These are phyloP conservation scores for Callimorpha dominula DNA, from an alignment of 2,888 invertebrate genomes.

Conservation along the genomic window DNA sequence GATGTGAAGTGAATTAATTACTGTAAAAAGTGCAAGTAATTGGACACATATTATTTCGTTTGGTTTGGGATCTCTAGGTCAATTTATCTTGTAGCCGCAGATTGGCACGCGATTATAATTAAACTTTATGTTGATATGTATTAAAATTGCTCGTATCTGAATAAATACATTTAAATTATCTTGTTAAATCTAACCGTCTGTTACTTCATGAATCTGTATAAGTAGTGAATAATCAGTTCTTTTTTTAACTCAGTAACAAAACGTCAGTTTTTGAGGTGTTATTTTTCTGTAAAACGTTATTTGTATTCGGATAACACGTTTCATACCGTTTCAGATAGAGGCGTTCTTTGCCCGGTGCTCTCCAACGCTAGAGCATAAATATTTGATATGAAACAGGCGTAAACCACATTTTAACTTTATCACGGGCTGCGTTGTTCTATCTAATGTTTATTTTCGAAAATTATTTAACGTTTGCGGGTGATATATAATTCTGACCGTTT, in stretches of 20 bases:
- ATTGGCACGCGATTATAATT: not conserved
- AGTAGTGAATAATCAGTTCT: not conserved
- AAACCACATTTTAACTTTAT: slow-evolving; percentile 67
- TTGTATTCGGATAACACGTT: slow-evolving; percentile 66
- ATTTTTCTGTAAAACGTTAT: slow-evolving; percentile 65
- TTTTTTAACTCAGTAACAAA: slow-evolving; percentile 12
- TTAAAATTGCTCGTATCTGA: not conserved
- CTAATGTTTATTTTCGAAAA: slow-evolving; percentile 57
- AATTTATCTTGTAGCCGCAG: not conserved
- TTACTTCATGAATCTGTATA: not conserved
- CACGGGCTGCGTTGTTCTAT: slow-evolving; percentile 50
- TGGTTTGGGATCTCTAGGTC: not conserved
- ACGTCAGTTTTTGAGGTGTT: slow-evolving; percentile 52
- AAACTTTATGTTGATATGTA: not conserved
- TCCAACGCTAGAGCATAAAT: slow-evolving; percentile 64
- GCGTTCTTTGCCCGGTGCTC: slow-evolving; percentile 56
- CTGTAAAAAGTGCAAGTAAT: too few species aligned
- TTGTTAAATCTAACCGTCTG: not conserved
- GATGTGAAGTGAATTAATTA: not conserved
- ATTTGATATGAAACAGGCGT: slow-evolving; percentile 68
- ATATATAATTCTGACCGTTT: not conserved
- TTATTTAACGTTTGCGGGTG: slow-evolving; percentile 18
- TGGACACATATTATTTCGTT: too few species aligned
- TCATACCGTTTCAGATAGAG: slow-evolving; percentile 62
- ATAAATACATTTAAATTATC: not conserved